phyloP scores from a whole-genome alignment of 2,113 vertebrate species.

The Coregonus clupeaformis region DNA sequence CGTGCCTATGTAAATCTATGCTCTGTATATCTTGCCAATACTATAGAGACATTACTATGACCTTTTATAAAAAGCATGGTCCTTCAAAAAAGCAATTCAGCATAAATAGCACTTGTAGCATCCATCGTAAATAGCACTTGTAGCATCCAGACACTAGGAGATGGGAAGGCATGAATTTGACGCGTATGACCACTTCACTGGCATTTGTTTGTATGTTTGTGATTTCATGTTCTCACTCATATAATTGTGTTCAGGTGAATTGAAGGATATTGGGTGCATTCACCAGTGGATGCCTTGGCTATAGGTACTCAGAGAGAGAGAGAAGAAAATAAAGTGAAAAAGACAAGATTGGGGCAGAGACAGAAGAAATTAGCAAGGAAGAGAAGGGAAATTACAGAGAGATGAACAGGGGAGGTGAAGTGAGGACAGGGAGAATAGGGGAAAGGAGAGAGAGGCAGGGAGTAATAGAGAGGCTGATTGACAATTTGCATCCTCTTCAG shows the following conservation, averaged over 20 bases:
- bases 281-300: background rate
- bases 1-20: slow-evolving; percentile 4
- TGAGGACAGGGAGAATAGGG: slow-evolving; percentile 30
- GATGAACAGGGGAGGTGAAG: slow-evolving; percentile 39
- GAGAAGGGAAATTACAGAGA: slow-evolving; percentile 45
- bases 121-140: background rate
- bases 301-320: too few relatives aligned
- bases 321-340: slow-evolving; percentile 17
- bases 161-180: background rate
- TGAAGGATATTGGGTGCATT: background rate
- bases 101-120: background rate
- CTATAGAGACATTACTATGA: background rate
- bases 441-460: slow-evolving; percentile 17
- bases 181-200: background rate
- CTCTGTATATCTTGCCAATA: slow-evolving; percentile 12
- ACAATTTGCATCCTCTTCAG: slow-evolving; percentile 88
- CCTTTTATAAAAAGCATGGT: background rate
- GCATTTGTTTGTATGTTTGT: too few relatives aligned
- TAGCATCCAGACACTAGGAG: background rate
- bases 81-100: background rate
- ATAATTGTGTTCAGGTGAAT: background rate
- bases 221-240: background rate
- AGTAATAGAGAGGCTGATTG: slow-evolving; percentile 76
- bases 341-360: slow-evolving; percentile 1
- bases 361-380: slow-evolving; percentile 26